Percentiles rank a stretch among this genome's conserved stretches.
Conservation (phyloP, 2,797 vertebrate genomes). For the Cossypha dichroa region DNA sequence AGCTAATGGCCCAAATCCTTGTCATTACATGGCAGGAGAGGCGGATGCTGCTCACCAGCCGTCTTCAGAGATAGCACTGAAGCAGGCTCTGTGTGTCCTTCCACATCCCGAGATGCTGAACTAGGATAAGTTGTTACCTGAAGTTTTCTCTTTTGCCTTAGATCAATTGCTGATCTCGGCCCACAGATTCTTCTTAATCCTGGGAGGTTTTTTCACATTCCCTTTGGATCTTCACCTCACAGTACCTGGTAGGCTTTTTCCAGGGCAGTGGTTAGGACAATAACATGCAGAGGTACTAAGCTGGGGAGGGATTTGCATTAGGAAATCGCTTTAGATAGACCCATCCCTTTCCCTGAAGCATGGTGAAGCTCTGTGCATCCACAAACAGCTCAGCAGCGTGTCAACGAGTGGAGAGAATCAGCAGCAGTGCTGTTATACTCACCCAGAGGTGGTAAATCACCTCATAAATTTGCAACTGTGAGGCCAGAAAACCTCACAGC, state of each 20-base stretch:
- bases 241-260: not conserved
- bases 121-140: not conserved
- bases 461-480: not conserved
- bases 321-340: not conserved
- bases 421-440: not conserved
- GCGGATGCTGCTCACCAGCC: not conserved
- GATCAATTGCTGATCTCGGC: not conserved
- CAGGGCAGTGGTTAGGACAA: not conserved
- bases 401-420: fast-evolving
- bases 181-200: not conserved
- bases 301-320: not conserved
- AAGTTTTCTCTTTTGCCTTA: not conserved
- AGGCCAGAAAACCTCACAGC: not conserved
- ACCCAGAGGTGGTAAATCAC: not conserved
- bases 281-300: not conserved
- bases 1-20: slow-evolving; percentile 9
- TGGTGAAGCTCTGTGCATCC: not conserved
- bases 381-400: not conserved
- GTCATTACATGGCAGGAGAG: not conserved
- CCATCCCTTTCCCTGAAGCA: not conserved
- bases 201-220: not conserved
- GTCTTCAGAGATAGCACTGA: not conserved
- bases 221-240: not conserved
- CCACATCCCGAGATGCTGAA: not conserved
- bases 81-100: not conserved